phyloP scores from a whole-genome alignment of 2,113 vertebrate genomes.

The Sebastes fasciatus region DNA sequence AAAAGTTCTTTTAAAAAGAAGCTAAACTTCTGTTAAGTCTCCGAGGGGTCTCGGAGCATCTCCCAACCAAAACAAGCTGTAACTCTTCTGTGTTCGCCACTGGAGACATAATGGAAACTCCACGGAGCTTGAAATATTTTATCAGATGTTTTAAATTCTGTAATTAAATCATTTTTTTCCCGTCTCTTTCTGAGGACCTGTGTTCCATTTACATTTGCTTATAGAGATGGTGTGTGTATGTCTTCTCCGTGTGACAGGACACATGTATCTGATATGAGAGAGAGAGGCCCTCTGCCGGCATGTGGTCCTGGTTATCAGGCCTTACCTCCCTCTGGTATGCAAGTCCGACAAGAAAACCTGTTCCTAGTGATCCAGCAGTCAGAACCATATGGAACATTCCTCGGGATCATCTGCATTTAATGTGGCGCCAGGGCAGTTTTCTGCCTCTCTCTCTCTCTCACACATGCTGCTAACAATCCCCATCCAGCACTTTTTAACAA shows the following conservation, averaged over 20 bases:
- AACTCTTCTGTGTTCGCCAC: slow-evolving; percentile 7
- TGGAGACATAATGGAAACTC: slow-evolving; percentile 36
- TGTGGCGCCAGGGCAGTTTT: slow-evolving; percentile 16
- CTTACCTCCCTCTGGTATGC: slow-evolving; percentile 62
- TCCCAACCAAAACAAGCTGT: slow-evolving; percentile 52
- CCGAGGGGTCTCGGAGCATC: slow-evolving; percentile 15
- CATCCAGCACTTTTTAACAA: slow-evolving; percentile 26
- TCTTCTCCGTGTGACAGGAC: slow-evolving; percentile 26
- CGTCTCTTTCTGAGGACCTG: not conserved
- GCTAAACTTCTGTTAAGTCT: slow-evolving; percentile 19
- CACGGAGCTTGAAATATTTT: slow-evolving; percentile 17
- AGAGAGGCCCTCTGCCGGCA: slow-evolving; percentile 50
- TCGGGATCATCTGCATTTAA: slow-evolving; percentile 71
- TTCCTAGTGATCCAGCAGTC: slow-evolving; percentile 50
- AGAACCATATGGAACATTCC: slow-evolving; percentile 72
- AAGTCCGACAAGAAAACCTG: slow-evolving; percentile 63
- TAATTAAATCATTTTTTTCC: not conserved
- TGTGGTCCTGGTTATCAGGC: slow-evolving; percentile 76
- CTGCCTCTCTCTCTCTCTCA: not conserved
- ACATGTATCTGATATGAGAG: slow-evolving; percentile 33
- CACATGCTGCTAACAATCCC: not conserved
- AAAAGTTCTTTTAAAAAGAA: slow-evolving; percentile 9
- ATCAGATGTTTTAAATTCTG: slow-evolving; percentile 46
- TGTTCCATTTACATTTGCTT: slow-evolving; percentile 24
- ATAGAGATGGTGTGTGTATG: not conserved